Percentiles rank a stretch among this genome's conserved stretches.
Conservation (phyloP, 2,797 vertebrate species). For the Periparus ater region DNA sequence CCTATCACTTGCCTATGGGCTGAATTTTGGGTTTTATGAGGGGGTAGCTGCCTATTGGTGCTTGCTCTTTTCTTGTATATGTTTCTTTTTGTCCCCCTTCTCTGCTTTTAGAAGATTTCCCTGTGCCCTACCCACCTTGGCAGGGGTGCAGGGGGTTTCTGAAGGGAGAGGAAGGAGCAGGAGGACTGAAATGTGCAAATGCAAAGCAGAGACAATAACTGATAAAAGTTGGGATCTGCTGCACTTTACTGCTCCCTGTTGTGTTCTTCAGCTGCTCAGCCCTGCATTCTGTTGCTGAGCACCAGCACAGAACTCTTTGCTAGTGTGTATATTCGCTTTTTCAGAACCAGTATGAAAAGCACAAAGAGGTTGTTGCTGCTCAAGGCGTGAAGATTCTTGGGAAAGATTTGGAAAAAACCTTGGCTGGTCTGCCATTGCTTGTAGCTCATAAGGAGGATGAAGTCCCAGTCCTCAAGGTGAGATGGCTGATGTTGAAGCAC, state of each 20-base stretch:
- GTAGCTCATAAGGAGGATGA: constrained; percentile 94
- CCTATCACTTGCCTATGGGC: not conserved
- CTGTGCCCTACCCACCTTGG: fast-evolving
- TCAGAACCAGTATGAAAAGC: constrained; percentile 96
- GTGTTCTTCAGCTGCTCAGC: not conserved
- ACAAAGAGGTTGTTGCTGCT: constrained; percentile 92
- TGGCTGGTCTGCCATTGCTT: constrained; percentile 92
- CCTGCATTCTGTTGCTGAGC: not conserved
- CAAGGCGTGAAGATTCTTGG: constrained; percentile 98
- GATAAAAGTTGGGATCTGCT: not conserved
- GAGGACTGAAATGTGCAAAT: not conserved
- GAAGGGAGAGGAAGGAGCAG: not conserved
- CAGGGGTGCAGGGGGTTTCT: fast-evolving
- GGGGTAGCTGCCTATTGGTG: not conserved
- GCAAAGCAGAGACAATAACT: not conserved
- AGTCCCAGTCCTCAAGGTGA: constrained; percentile 91
- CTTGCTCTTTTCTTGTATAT: not conserved
- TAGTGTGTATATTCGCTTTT: not conserved
- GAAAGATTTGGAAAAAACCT: constrained; percentile 93
- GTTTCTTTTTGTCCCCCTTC: not conserved
- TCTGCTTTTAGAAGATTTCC: not conserved
- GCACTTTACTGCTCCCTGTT: not conserved
- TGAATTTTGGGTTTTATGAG: not conserved
- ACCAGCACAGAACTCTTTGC: not conserved
- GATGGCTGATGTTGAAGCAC: not conserved